Evolutionary conservation across 1,140 invertebrate genomes (phyloP).

Genomic region (Propsilocerus akamusi): DNA sequence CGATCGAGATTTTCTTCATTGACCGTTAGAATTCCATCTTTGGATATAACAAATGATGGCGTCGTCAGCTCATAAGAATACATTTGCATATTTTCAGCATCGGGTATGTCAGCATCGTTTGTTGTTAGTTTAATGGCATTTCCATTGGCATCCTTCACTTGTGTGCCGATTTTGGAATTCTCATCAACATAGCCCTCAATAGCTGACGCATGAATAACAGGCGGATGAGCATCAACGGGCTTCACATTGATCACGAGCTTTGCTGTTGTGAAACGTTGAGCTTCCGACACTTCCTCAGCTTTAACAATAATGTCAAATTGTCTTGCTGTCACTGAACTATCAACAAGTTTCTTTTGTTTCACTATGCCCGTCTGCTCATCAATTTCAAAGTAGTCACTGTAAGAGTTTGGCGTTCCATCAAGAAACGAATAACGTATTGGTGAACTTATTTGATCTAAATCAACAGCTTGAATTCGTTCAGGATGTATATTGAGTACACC

Average conservation of each 20-base stretch:
- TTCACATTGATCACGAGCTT: conserved; percentile 56
- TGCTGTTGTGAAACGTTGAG: conserved; percentile 49
- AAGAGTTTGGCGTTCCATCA: conserved; percentile 46
- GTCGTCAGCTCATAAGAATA: conserved; percentile 65
- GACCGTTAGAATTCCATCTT: conserved; percentile 47
- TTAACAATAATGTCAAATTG: conserved; percentile 10
- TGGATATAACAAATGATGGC: conserved; percentile 53
- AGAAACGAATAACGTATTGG: conserved; percentile 57
- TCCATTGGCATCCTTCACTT: conserved; percentile 40
- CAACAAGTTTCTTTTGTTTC: conserved; percentile 50
- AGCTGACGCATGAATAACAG: conserved; percentile 43
- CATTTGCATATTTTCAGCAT: conserved; percentile 27
- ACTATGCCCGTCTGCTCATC: conserved; percentile 52
- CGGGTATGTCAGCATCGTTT: conserved; percentile 57
- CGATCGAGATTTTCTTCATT: conserved; percentile 59
- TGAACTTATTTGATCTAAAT: conserved; percentile 63
- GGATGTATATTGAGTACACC: conserved; percentile 51
- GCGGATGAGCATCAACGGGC: conserved; percentile 59
- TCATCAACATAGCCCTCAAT: conserved; percentile 57
- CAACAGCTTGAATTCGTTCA: conserved; percentile 64
- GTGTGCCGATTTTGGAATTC: conserved; percentile 58
- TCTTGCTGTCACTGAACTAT: conserved; percentile 50
- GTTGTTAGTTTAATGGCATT: conserved; percentile 48
- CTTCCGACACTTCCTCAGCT: conserved; percentile 58
- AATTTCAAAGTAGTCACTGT: conserved; percentile 58